Percentiles rank a stretch among this genome's conserved stretches.
These are phyloP conservation scores for Drosophila acutilabella DNA, from an alignment of 2,888 invertebrate species.

Conservation along the genomic window DNA sequence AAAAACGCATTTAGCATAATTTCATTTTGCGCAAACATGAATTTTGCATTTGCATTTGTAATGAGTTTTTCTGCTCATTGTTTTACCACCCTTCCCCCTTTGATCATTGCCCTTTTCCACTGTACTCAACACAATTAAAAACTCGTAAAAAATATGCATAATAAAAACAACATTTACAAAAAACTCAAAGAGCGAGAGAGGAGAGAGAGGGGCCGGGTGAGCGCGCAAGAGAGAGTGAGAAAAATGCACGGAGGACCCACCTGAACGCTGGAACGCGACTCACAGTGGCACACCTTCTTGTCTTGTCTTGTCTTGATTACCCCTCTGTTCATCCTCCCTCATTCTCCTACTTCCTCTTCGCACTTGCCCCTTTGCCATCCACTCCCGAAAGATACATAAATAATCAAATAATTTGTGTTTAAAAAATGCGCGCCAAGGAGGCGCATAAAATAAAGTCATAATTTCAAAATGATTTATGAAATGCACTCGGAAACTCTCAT, in stretches of 20 bases:
- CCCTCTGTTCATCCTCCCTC: not conserved
- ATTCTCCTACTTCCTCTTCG: not conserved
- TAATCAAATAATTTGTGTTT: constrained; percentile 73
- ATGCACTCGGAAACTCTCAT: constrained; percentile 48
- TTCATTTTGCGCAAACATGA: constrained; percentile 65
- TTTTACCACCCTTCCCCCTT: not conserved
- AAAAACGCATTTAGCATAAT: constrained; percentile 66
- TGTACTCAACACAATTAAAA: constrained; percentile 61
- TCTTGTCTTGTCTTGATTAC: not conserved
- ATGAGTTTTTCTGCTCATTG: constrained; percentile 30
- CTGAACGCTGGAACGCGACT: constrained; percentile 32
- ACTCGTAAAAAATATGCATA: constrained; percentile 58
- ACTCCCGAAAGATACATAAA: constrained; percentile 53
- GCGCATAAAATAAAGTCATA: constrained; percentile 75
- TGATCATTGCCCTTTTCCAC: constrained; percentile 12
- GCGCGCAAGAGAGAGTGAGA: constrained; percentile 6
- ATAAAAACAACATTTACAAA: constrained; percentile 28
- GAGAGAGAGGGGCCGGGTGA: not conserved
- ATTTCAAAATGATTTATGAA: constrained; percentile 78
- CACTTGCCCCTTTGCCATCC: not conserved
- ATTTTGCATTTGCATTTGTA: constrained; percentile 69
- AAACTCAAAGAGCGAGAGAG: not conserved
- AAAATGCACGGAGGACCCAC: constrained; percentile 36
- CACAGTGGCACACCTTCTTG: constrained; percentile 43
- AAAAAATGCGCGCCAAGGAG: constrained; percentile 68